Base-by-base conservation (phyloP, 2,888 invertebrate genomes). In the Drosophila paranaensis region DNA sequence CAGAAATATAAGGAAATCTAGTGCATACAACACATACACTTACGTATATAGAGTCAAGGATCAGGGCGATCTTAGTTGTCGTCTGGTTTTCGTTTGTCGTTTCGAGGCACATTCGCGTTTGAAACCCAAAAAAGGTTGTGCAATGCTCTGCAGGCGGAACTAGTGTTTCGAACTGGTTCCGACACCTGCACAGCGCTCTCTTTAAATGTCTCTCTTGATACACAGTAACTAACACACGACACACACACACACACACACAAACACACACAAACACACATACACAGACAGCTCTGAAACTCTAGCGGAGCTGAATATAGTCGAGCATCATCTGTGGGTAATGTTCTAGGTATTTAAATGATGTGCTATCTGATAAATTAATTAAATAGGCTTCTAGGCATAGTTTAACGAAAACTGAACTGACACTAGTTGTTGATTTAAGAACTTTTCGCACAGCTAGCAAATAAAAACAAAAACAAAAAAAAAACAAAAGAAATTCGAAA, bases 91-190 rank as follows among this genome's bases (percentile, higher is more conserved):
- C 54, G 72, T 74, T 77, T 56, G 61, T 77, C 67, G 69, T 78
- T 82, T 81, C 71, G 74, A 83, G 71, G 77, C 79, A 81, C 74
- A 75, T 80, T 79, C 79, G 79, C 77, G 84, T 84, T 83, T 83
- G 77, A 76, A 83, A 79, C 87, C 87, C 81, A 83, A 81, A 74
- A 87, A 79, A 58, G 84, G 84, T 84, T 84, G 87, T 84, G 84
- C 87, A 84, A 71, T 69, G 87, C 84, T 79, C 84, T 86, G 87
- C 79, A 75, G 66, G 65, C 20, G 74, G 42, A 46, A 60, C 9
- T 54, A n/a, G 51, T 33, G 50, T 3, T 39, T 40, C 39, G 53
- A 27, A 40, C 74, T 48, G 42, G 33, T 66, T 65, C 46, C 74
- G 67, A 57, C 48, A 45, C 55, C 65, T 72, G 84, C 77, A 83